These are phyloP conservation scores for Megalopta genalis DNA, from an alignment of 1,140 invertebrate genomes.

Conservation along the genomic window DNA sequence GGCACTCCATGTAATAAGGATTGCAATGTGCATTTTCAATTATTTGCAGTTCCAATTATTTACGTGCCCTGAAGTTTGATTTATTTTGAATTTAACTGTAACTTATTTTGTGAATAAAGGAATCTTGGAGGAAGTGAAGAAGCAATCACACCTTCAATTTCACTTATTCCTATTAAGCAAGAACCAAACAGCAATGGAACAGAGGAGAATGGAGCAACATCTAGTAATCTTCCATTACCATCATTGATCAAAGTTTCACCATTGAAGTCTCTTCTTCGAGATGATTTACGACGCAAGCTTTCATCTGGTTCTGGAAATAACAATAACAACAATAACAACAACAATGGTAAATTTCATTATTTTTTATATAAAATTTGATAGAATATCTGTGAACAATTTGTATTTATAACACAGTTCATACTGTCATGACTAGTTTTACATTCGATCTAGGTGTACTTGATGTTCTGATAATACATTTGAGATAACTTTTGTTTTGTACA, in stretches of 20 bases:
- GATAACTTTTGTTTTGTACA: neutral
- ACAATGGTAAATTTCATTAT: slow-evolving; percentile 67
- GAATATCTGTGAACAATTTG: neutral
- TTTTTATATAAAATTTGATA: neutral
- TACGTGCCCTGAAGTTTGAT: neutral
- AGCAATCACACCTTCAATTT: slow-evolving; percentile 89
- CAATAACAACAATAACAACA: slow-evolving; percentile 74
- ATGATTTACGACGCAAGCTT: slow-evolving; percentile 89
- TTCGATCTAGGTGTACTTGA: neutral
- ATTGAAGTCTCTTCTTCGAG: slow-evolving; percentile 89
- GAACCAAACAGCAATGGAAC: slow-evolving; percentile 81
- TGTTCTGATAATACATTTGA: neutral
- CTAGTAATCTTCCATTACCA: slow-evolving; percentile 83
- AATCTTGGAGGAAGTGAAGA: slow-evolving; percentile 69
- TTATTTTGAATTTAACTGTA: neutral
- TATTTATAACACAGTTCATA: too few species aligned
- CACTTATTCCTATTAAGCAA: slow-evolving; percentile 92
- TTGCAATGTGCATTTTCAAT: too few species aligned
- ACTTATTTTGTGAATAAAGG: slow-evolving; percentile 45
- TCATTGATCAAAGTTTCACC: slow-evolving; percentile 88
- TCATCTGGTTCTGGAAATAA: slow-evolving; percentile 81
- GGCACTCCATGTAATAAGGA: too few species aligned
- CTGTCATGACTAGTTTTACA: too few species aligned
- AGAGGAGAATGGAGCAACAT: slow-evolving; percentile 81
- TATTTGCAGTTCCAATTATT: neutral